phyloP scores from a whole-genome alignment of 1,140 invertebrate genomes.

The Reticulitermes speratus region DNA sequence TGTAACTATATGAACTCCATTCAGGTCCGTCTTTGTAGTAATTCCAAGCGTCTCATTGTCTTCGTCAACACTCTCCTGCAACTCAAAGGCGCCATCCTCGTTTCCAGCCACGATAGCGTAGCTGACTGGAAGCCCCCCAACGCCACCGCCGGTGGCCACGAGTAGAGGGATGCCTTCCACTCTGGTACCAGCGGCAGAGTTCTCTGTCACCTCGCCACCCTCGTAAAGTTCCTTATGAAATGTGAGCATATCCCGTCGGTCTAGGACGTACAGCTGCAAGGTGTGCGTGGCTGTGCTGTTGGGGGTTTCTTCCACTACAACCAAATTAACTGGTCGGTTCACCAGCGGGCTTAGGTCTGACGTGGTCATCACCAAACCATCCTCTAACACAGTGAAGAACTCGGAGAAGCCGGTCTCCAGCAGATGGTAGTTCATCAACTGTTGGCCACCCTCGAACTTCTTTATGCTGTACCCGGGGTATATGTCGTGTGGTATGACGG shows the following conservation, averaged over 20 bases:
- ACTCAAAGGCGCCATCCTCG: constrained; percentile 65
- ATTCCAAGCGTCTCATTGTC: constrained; percentile 32
- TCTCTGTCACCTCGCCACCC: constrained; percentile 65
- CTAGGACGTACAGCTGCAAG: constrained; percentile 77
- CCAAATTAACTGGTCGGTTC: constrained; percentile 73
- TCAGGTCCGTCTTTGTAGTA: not conserved
- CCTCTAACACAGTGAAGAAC: constrained; percentile 83
- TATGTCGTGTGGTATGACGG: constrained; percentile 66
- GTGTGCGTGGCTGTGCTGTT: constrained; percentile 77
- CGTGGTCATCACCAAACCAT: constrained; percentile 88
- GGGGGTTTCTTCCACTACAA: constrained; percentile 75
- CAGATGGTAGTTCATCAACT: constrained; percentile 60
- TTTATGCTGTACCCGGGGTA: constrained; percentile 82
- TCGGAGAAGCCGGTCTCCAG: constrained; percentile 75
- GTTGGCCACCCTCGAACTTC: constrained; percentile 56
- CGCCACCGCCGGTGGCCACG: constrained; percentile 50
- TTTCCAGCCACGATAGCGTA: constrained; percentile 77
- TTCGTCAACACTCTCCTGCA: constrained; percentile 56
- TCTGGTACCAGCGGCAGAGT: constrained; percentile 64
- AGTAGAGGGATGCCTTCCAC: constrained; percentile 68
- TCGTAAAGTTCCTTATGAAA: constrained; percentile 70
- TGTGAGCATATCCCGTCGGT: constrained; percentile 73
- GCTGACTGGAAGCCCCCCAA: constrained; percentile 59
- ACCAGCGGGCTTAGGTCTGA: constrained; percentile 77
- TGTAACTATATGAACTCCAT: constrained; percentile 66